These are phyloP conservation scores for Pseudopipra pipra DNA, from an alignment of 2,113 vertebrate genomes.

Conservation along the genomic window DNA sequence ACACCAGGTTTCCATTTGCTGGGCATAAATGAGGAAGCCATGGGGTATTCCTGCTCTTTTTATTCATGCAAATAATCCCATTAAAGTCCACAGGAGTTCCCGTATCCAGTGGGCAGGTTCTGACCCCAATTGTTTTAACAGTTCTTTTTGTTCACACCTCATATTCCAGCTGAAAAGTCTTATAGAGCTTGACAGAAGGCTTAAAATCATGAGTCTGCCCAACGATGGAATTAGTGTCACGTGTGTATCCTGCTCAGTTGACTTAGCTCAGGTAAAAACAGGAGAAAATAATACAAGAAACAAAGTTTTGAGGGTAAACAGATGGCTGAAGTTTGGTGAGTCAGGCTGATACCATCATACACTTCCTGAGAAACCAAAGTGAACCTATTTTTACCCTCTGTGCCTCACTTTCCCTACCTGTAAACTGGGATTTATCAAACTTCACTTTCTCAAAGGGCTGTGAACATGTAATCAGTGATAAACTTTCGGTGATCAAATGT, in stretches of 20 bases:
- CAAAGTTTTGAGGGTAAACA: background rate
- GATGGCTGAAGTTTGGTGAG: background rate
- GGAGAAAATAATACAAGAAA: background rate
- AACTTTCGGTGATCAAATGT: background rate
- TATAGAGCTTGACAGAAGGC: slow-evolving; percentile 18
- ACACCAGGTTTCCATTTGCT: slow-evolving; percentile 61
- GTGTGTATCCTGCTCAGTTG: background rate
- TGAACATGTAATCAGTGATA: accelerated
- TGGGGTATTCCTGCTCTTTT: slow-evolving; percentile 33
- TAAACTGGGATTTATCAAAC: background rate
- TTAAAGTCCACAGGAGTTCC: slow-evolving; percentile 60
- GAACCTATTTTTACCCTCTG: accelerated
- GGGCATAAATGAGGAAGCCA: slow-evolving; percentile 41
- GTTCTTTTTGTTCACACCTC: slow-evolving; percentile 57
- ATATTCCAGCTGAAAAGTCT: slow-evolving; percentile 16
- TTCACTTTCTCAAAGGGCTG: background rate
- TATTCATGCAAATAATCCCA: background rate
- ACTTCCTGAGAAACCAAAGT: background rate
- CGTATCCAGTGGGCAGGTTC: slow-evolving; percentile 39
- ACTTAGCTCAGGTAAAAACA: background rate
- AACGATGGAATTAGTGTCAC: background rate
- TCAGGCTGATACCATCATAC: background rate
- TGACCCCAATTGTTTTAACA: slow-evolving; percentile 65
- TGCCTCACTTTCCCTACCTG: background rate
- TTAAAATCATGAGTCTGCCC: background rate